These are phyloP conservation scores for Cantharis rufa DNA, from an alignment of 2,888 invertebrate genomes.

Conservation along the genomic window DNA sequence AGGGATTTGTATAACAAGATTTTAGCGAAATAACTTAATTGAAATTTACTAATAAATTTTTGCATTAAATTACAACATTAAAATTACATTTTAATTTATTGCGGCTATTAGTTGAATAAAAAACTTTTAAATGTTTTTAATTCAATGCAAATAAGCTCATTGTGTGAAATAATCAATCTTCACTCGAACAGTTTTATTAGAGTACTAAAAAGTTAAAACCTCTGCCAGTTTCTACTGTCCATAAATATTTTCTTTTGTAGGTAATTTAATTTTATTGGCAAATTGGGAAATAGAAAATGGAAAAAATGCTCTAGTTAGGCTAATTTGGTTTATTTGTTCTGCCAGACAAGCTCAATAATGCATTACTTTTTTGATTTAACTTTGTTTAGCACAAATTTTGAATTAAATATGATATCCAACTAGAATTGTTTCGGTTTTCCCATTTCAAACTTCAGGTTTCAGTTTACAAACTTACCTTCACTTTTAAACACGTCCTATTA, in stretches of 20 bases:
- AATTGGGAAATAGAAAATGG: not conserved
- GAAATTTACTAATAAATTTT: not conserved
- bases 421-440: not conserved
- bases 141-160: not conserved
- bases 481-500: not conserved
- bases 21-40: not conserved
- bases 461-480: not conserved
- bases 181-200: not conserved
- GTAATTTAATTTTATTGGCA: not conserved
- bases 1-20: not conserved
- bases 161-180: not conserved
- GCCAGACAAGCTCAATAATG: not conserved
- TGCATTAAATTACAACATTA: not conserved
- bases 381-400: not conserved
- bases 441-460: not conserved
- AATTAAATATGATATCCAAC: not conserved
- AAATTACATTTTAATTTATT: not conserved
- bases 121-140: too few relatives aligned
- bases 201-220: not conserved
- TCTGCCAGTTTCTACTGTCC: not conserved
- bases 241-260: not conserved
- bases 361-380: not conserved
- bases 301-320: not conserved
- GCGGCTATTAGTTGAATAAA: not conserved
- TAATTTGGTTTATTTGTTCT: not conserved